Conservation (phyloP, 2,888 invertebrate genomes). For the Chloroclysta siterata region DNA sequence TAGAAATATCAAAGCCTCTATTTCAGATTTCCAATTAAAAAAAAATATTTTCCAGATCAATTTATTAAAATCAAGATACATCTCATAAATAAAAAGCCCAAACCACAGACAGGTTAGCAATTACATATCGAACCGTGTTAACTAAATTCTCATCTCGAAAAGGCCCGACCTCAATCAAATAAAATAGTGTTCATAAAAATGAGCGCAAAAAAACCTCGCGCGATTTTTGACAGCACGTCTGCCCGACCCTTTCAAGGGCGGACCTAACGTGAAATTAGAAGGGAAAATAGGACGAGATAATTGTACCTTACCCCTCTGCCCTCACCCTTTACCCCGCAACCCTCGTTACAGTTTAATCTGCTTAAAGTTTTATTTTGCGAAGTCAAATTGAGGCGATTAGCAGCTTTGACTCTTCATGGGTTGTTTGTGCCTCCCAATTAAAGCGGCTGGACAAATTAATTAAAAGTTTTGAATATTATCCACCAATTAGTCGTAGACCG, state of each 20-base stretch:
- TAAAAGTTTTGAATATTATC: conserved; percentile 22
- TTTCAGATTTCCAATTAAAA: too few relatives aligned
- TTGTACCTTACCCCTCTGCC: conserved; percentile 61
- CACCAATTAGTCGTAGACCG: background rate
- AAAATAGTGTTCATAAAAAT: conserved; percentile 24
- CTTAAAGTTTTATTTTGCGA: conserved; percentile 82
- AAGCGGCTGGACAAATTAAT: conserved; percentile 23
- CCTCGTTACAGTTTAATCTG: conserved; percentile 81
- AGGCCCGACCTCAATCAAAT: conserved; percentile 25
- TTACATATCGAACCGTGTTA: conserved; percentile 10
- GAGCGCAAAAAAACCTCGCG: conserved; percentile 23
- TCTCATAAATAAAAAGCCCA: conserved; percentile 12
- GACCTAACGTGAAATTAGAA: conserved; percentile 78
- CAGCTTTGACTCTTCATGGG: conserved; percentile 57
- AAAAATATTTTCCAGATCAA: background rate
- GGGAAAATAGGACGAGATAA: conserved; percentile 82
- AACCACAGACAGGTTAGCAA: conserved; percentile 15
- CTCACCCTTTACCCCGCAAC: conserved; percentile 46
- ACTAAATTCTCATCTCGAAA: conserved; percentile 19
- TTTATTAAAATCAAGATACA: conserved; percentile 1
- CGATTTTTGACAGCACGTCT: conserved; percentile 53
- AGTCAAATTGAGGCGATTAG: conserved; percentile 76
- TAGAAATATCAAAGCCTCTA: background rate
- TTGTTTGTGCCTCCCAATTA: conserved; percentile 38
- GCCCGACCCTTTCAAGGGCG: conserved; percentile 51